A percentile compares a stretch with the other conserved stretches of the same genome.
Conservation (phyloP, 2,113 vertebrate genomes). For the Halcyon senegalensis region DNA sequence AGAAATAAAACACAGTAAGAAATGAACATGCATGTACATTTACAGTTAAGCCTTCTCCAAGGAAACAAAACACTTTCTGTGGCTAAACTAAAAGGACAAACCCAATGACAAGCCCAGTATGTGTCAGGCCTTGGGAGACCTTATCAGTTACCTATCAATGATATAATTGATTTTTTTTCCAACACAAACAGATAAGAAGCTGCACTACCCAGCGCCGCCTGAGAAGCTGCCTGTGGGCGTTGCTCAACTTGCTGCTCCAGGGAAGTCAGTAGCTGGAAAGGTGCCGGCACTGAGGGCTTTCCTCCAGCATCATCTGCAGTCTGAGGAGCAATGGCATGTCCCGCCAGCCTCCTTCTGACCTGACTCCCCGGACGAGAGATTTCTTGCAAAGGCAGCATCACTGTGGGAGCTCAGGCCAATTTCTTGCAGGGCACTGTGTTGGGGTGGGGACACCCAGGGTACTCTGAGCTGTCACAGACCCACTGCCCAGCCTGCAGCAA, state of each 20-base stretch:
- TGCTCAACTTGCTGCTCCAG: neutral
- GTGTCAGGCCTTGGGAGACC: neutral
- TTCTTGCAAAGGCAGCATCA: neutral
- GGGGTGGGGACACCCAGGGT: neutral
- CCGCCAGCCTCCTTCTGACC: neutral
- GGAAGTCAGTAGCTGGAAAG: neutral
- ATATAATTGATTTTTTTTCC: neutral
- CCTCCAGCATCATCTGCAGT: neutral
- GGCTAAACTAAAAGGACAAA: slow-evolving; percentile 37
- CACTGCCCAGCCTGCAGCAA: neutral
- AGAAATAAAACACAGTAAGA: neutral
- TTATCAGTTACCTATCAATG: neutral
- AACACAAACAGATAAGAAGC: neutral
- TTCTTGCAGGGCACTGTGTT: neutral
- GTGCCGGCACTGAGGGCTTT: neutral
- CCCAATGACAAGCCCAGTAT: neutral
- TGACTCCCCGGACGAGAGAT: neutral
- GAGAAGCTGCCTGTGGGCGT: neutral
- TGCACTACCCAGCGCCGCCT: neutral
- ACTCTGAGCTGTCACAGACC: neutral
- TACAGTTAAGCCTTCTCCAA: neutral
- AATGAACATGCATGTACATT: neutral
- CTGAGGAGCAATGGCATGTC: neutral
- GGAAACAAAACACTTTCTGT: neutral
- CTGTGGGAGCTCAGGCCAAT: neutral